Conservation (phyloP, 2,888 invertebrate species). For the Trissolcus japonicus region DNA sequence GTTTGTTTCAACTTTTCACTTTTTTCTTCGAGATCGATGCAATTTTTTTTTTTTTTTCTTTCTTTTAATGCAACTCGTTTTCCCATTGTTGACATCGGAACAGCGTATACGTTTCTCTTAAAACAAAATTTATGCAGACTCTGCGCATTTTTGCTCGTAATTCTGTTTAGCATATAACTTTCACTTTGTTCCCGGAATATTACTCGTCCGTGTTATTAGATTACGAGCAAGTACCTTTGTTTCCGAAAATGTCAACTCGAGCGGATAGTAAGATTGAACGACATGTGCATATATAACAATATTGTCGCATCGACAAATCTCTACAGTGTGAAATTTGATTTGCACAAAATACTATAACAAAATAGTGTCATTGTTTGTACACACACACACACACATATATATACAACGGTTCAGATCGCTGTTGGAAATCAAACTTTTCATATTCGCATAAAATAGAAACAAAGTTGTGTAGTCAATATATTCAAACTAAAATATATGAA, state of each 20-base stretch:
- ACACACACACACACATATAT: not conserved
- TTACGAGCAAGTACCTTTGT: conserved; percentile 7
- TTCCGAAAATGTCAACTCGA: conserved; percentile 11
- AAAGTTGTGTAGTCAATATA: too few species aligned
- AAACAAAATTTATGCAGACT: conserved; percentile 25
- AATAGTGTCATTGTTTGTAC: not conserved
- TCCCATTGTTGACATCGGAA: conserved; percentile 22
- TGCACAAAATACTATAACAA: not conserved
- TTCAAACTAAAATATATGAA: too few species aligned
- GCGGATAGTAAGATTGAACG: not conserved
- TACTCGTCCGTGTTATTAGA: conserved; percentile 11
- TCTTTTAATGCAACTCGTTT: not conserved
- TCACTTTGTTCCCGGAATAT: conserved; percentile 22
- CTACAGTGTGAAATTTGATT: not conserved
- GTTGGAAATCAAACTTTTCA: not conserved
- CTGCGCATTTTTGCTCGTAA: conserved; percentile 9
- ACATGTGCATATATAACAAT: not conserved
- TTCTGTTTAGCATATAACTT: conserved; percentile 7
- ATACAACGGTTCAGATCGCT: not conserved
- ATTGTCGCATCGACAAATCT: not conserved
- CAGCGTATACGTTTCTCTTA: conserved; percentile 10
- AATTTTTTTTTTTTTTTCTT: not conserved
- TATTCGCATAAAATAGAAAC: not conserved
- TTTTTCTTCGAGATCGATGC: conserved; percentile 15
- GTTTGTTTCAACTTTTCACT: conserved; percentile 19